Evolutionary conservation across 1,140 invertebrate species (phyloP).

Genomic region (Globodera rostochiensis): DNA sequence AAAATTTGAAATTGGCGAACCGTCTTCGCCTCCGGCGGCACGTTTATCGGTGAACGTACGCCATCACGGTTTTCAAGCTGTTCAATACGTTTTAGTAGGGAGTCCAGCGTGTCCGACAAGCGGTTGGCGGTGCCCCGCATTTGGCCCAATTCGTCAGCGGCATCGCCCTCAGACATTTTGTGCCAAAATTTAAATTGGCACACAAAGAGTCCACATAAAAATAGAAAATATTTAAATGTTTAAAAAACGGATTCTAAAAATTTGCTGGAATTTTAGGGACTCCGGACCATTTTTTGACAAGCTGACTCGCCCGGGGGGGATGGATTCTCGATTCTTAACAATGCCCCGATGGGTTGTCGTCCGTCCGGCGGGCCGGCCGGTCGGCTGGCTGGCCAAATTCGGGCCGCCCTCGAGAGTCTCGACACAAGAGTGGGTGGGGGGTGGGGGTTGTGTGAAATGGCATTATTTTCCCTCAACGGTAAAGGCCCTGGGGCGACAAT

Average conservation of each 20-base stretch:
- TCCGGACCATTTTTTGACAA: too few relatives aligned
- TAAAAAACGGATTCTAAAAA: too few relatives aligned
- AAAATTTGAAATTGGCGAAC: background rate
- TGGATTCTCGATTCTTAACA: too few relatives aligned
- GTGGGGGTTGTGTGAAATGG: background rate
- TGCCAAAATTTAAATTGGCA: background rate
- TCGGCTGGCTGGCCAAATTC: background rate
- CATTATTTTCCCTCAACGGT: background rate
- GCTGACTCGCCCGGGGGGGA: too few relatives aligned
- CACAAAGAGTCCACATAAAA: too few relatives aligned
- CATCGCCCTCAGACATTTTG: constrained; percentile 3
- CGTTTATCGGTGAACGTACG: constrained; percentile 33
- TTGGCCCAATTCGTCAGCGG: constrained; percentile 30
- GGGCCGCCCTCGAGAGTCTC: too few relatives aligned
- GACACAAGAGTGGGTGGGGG: too few relatives aligned
- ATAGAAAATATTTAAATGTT: too few relatives aligned
- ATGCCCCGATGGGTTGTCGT: too few relatives aligned
- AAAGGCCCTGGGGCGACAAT: background rate
- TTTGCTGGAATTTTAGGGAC: too few relatives aligned
- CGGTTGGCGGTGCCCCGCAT: constrained; percentile 57
- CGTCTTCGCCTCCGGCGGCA: background rate
- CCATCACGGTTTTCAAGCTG: constrained; percentile 42
- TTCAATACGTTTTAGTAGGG: constrained; percentile 57
- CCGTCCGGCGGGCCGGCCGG: too few relatives aligned
- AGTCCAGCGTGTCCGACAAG: constrained; percentile 53